Conservation (phyloP, 2,888 invertebrate genomes). For the Melanostoma scalare region DNA sequence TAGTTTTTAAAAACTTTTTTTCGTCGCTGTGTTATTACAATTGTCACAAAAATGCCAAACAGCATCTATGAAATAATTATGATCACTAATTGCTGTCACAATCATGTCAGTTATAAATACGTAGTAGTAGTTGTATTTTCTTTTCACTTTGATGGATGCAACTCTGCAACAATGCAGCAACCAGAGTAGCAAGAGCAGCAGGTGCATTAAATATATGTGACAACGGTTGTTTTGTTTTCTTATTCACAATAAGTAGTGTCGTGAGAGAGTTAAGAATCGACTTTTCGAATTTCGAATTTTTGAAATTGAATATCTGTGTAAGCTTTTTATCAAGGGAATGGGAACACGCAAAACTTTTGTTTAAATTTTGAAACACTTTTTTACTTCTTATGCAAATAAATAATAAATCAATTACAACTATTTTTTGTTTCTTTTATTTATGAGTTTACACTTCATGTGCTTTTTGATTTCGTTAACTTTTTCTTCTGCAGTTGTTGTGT, state of each 20-base stretch:
- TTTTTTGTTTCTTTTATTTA: slow-evolving; percentile 47
- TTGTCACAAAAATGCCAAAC: slow-evolving; percentile 75
- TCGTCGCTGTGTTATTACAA: slow-evolving; percentile 73
- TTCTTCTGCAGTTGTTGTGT: slow-evolving; percentile 50
- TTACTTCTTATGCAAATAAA: slow-evolving; percentile 51
- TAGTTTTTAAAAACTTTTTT: slow-evolving; percentile 77
- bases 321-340: no score
- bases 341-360: no score
- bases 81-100: slow-evolving; percentile 73
- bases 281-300: no score
- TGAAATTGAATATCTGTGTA: no score
- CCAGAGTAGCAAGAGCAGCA: slow-evolving; percentile 68
- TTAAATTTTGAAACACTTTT: slow-evolving; percentile 54
- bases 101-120: slow-evolving; percentile 71
- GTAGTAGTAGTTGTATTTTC: slow-evolving; percentile 56
- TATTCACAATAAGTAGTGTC: neutral
- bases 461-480: slow-evolving; percentile 66
- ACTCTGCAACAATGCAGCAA: slow-evolving; percentile 70
- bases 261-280: no score
- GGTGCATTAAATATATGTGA: slow-evolving; percentile 69
- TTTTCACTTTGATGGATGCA: slow-evolving; percentile 69
- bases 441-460: slow-evolving; percentile 40
- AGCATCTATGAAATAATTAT: slow-evolving; percentile 75
- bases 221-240: slow-evolving; percentile 20
- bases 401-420: slow-evolving; percentile 50